These are phyloP conservation scores for Podarcis cretensis DNA, from an alignment of 2,113 vertebrate genomes.

Conservation along the genomic window DNA sequence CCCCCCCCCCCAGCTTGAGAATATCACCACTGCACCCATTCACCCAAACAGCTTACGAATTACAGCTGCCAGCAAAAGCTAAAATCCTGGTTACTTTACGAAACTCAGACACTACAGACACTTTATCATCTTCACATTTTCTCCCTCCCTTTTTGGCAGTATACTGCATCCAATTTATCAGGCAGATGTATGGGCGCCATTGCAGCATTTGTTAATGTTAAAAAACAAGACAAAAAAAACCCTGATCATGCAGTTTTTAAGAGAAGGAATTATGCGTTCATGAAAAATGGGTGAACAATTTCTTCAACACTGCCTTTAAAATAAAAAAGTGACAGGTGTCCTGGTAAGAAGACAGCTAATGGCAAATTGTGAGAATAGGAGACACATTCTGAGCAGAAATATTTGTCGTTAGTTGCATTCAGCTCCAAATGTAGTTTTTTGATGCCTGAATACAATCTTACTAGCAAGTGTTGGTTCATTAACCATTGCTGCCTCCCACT, in stretches of 20 bases:
- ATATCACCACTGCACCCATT: not conserved
- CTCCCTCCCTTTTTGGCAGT: not conserved
- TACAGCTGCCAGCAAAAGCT: not conserved
- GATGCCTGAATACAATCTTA: not conserved
- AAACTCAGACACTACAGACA: not conserved
- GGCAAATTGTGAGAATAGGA: not conserved
- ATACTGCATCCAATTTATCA: not conserved
- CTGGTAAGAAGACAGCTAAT: not conserved
- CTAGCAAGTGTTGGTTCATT: not conserved
- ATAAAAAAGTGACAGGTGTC: not conserved
- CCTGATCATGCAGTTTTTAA: not conserved
- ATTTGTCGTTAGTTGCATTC: not conserved
- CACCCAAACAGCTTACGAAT: not conserved
- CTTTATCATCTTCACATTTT: not conserved
- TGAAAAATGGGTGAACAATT: not conserved
- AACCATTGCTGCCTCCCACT: not conserved
- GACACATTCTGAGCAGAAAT: not conserved
- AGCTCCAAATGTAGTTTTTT: not conserved
- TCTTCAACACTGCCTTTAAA: not conserved
- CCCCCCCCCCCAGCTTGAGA: not conserved
- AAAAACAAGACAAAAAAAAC: no score
- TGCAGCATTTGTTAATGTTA: not conserved
- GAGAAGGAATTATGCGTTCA: not conserved
- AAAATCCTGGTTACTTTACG: not conserved
- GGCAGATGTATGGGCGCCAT: not conserved